Evolutionary conservation across 2,113 vertebrate genomes (phyloP).

Genomic region (Empidonax traillii): DNA sequence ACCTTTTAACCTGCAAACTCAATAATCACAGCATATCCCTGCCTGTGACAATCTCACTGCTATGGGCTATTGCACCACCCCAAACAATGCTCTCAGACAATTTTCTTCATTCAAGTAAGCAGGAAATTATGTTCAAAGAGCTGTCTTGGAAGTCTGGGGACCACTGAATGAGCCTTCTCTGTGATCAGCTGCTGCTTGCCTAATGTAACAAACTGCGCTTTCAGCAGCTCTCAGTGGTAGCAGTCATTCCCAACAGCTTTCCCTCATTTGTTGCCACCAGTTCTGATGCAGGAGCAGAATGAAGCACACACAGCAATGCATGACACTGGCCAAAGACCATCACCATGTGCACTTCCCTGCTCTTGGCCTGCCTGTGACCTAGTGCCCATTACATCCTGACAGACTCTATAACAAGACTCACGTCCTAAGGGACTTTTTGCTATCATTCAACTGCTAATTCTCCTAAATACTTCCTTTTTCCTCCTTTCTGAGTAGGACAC

Average conservation of each 20-base stretch:
- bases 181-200: not conserved
- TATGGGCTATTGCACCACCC: rapidly evolving
- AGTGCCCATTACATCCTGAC: not conserved
- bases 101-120: not conserved
- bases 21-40: not conserved
- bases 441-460: not conserved
- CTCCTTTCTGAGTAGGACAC: not conserved
- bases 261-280: not conserved
- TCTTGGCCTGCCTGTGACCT: not conserved
- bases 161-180: not conserved
- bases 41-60: not conserved
- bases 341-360: too few relatives aligned
- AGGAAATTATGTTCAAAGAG: not conserved
- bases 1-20: not conserved
- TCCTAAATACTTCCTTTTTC: not conserved
- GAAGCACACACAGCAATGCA: rapidly evolving
- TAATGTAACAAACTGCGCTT: rapidly evolving
- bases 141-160: not conserved
- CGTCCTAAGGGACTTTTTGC: not conserved
- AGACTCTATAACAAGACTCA: not conserved
- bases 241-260: not conserved
- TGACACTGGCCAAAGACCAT: not conserved
- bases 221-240: rapidly evolving
- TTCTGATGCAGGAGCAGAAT: not conserved
- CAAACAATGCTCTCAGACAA: not conserved